A percentile compares a stretch with the other conserved stretches of the same genome.
Conservation (phyloP, 1,140 invertebrate genomes). For the Acyrthosiphon pisum region DNA sequence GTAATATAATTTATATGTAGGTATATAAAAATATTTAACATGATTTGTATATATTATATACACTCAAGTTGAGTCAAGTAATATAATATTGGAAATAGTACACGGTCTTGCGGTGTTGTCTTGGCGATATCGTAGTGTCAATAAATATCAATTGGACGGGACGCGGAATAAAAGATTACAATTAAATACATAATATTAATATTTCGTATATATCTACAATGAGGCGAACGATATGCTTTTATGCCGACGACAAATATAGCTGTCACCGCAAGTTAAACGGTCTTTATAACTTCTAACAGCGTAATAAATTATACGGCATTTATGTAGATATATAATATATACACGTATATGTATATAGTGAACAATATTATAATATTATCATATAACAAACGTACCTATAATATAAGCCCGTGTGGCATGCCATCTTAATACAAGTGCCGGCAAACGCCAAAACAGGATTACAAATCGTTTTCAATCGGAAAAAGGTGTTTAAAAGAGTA, state of each 20-base stretch:
- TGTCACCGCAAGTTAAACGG: background rate
- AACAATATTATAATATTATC: background rate
- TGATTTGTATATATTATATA: background rate
- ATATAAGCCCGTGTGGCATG: background rate
- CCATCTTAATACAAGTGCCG: background rate
- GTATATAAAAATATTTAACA: background rate
- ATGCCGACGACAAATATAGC: background rate
- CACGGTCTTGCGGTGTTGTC: background rate
- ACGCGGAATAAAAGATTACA: background rate
- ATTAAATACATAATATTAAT: background rate
- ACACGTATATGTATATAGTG: background rate
- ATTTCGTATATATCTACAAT: background rate
- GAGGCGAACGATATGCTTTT: background rate
- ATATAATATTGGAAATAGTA: slow-evolving; percentile 21
- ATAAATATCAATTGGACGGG: background rate
- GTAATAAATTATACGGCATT: background rate
- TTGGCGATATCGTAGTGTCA: background rate
- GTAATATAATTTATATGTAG: background rate
- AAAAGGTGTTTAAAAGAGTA: background rate
- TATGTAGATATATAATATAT: background rate
- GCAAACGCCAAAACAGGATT: background rate
- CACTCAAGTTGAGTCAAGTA: background rate
- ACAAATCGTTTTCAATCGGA: background rate
- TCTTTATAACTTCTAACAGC: background rate
- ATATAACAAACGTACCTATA: background rate